Evolutionary conservation across 2,888 invertebrate genomes (phyloP).

Genomic region (Ptilodon capucinus): DNA sequence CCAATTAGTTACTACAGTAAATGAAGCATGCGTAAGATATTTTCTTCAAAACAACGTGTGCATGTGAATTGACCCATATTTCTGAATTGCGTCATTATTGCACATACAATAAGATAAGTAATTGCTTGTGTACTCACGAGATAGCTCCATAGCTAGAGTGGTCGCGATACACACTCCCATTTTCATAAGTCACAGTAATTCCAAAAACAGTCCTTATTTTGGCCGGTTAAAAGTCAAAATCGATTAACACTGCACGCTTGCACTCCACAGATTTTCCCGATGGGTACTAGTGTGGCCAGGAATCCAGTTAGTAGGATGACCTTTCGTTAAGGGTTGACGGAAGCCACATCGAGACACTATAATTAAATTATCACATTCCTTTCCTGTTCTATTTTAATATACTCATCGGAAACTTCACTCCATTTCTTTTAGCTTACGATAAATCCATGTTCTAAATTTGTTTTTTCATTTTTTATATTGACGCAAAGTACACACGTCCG

Average conservation of each 20-base stretch:
- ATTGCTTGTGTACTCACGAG: conserved; percentile 57
- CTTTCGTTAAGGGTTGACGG: conserved; percentile 47
- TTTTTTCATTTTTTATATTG: conserved; percentile 22
- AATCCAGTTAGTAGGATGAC: conserved; percentile 53
- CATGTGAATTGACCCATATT: not conserved
- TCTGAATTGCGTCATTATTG: not conserved
- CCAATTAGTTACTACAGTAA: not conserved
- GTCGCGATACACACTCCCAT: conserved; percentile 72
- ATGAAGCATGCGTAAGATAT: not conserved
- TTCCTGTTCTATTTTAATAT: conserved; percentile 14
- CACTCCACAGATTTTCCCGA: conserved; percentile 30
- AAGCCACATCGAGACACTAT: conserved; percentile 54
- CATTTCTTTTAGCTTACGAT: not conserved
- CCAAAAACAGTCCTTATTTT: conserved; percentile 12
- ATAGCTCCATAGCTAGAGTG: conserved; percentile 74
- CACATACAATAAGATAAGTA: not conserved
- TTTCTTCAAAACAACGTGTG: not conserved
- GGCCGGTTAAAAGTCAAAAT: conserved; percentile 16
- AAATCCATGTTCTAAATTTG: not conserved
- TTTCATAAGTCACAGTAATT: conserved; percentile 23
- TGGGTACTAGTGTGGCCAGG: conserved; percentile 31
- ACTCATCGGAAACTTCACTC: conserved; percentile 3
- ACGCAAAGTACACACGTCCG: conserved; percentile 41
- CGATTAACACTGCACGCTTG: conserved; percentile 24
- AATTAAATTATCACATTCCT: conserved; percentile 54